Conservation (phyloP, 1,140 invertebrate species). For the Scaptodrosophila lebanonensis region DNA sequence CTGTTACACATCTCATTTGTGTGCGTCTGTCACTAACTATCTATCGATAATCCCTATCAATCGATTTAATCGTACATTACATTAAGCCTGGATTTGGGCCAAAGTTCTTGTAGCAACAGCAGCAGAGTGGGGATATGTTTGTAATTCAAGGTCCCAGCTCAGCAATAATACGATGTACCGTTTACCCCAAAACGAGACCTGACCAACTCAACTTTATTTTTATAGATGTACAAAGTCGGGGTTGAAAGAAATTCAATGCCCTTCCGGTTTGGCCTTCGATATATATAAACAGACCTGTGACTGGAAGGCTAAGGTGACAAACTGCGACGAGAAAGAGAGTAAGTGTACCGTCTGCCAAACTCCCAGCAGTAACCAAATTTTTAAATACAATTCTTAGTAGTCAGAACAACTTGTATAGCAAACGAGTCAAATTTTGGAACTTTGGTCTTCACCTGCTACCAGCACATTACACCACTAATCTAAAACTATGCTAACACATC, state of each 20-base stretch:
- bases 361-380: conserved; percentile 25
- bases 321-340: conserved; percentile 97
- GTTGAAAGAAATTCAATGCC: conserved; percentile 95
- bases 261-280: conserved; percentile 96
- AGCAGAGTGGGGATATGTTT: too few species aligned
- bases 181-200: conserved; percentile 25
- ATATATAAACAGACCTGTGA: conserved; percentile 97
- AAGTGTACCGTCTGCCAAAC: conserved; percentile 83
- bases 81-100: conserved; percentile 31
- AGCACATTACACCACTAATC: not conserved
- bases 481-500: conserved; percentile 13
- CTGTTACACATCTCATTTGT: conserved; percentile 14
- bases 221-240: conserved; percentile 93
- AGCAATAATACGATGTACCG: not conserved
- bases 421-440: conserved; percentile 53
- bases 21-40: conserved; percentile 53
- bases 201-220: conserved; percentile 54
- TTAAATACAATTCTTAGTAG: conserved; percentile 19
- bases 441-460: conserved; percentile 35
- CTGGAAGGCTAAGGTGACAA: conserved; percentile 97
- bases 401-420: conserved; percentile 30
- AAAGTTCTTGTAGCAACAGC: conserved; percentile 63
- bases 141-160: not conserved
- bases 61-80: conserved; percentile 50
- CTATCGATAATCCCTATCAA: conserved; percentile 16